Evolutionary conservation across 2,888 invertebrate species (phyloP).

Genomic region (Drosophila anomalipes): DNA sequence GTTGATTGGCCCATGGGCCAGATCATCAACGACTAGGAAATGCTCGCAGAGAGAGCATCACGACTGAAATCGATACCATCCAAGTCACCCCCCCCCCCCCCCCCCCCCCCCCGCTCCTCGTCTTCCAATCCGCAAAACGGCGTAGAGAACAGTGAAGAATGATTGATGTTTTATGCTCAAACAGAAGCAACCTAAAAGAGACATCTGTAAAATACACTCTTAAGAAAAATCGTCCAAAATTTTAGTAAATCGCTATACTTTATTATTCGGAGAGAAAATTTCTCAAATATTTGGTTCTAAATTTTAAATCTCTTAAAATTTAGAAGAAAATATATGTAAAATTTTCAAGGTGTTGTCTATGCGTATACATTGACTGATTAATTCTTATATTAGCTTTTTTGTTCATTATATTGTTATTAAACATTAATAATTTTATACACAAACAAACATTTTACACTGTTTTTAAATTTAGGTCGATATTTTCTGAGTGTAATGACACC

Average conservation of each 20-base stretch:
- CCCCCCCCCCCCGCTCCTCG: neutral
- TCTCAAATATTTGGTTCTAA: neutral
- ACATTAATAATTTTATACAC: neutral
- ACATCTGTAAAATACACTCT: neutral
- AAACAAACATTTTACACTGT: neutral
- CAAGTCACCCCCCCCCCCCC: neutral
- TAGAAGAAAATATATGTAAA: neutral
- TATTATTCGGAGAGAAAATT: too few species aligned
- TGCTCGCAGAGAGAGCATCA: constrained; percentile 11
- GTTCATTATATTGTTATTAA: neutral
- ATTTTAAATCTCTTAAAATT: neutral
- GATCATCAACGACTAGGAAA: constrained; percentile 48
- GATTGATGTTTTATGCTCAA: constrained; percentile 7
- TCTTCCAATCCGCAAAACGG: neutral
- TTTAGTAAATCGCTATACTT: neutral
- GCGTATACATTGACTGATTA: neutral
- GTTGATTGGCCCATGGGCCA: constrained; percentile 41
- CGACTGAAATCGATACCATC: constrained; percentile 33
- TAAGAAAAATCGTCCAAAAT: neutral
- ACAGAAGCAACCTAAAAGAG: neutral
- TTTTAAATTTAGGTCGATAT: too few species aligned
- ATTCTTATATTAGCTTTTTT: neutral
- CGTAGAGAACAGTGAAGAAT: neutral
- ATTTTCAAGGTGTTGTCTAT: neutral
- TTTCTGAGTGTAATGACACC: neutral